Conservation (phyloP, 2,797 vertebrate genomes). For the Neosalanx taihuensis region DNA sequence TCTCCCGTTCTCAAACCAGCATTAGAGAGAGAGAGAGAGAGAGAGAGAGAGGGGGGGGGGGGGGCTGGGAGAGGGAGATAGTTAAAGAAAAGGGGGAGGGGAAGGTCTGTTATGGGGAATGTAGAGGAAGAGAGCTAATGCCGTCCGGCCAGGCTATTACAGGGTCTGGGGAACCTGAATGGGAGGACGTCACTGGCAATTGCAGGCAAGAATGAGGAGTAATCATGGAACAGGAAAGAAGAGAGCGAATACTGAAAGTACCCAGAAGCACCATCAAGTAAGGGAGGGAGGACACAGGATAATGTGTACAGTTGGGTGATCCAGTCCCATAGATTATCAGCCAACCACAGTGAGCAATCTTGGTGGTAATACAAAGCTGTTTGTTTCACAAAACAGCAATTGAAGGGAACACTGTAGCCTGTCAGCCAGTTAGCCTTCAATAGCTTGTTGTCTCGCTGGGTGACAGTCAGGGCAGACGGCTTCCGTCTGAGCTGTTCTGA, state of each 20-base stretch:
- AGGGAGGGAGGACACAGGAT: too few relatives aligned
- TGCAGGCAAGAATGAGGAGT: background rate
- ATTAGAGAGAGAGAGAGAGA: background rate
- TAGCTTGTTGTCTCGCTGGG: background rate
- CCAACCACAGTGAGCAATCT: too few relatives aligned
- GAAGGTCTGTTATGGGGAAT: background rate
- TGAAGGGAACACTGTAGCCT: too few relatives aligned
- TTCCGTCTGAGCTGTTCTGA: background rate
- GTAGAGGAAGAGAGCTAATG: background rate
- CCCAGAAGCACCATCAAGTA: too few relatives aligned
- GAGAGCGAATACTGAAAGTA: background rate
- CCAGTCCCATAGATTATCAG: too few relatives aligned
- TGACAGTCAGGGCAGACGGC: background rate
- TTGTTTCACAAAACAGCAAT: too few relatives aligned
- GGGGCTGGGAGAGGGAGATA: background rate
- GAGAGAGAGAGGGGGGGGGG: background rate
- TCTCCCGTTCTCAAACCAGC: background rate
- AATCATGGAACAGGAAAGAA: background rate
- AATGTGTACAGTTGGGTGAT: too few relatives aligned
- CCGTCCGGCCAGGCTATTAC: background rate
- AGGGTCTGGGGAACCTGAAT: background rate
- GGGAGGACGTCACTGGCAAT: background rate
- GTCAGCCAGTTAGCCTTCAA: background rate
- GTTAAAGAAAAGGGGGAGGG: background rate
- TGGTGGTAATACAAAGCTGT: too few relatives aligned